These are phyloP conservation scores for Drosophila neutralis DNA, from an alignment of 2,888 invertebrate genomes.

Conservation along the genomic window DNA sequence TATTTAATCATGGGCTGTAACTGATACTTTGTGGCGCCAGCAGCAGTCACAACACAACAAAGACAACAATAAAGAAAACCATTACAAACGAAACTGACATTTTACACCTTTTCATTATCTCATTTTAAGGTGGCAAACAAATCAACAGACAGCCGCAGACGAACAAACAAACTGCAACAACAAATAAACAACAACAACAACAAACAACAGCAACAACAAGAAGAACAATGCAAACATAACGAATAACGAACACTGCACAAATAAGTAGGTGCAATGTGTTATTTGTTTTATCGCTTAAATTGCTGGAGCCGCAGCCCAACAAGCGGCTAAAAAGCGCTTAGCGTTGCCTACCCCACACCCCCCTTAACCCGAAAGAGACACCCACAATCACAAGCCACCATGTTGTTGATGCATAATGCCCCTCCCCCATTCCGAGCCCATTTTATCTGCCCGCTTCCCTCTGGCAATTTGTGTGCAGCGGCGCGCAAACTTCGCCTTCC, in stretches of 20 bases:
- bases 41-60: constrained; percentile 51
- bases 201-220: constrained; percentile 34
- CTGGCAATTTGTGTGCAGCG: constrained; percentile 66
- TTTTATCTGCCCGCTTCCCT: neutral
- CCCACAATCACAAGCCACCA: constrained; percentile 27
- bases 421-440: neutral
- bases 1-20: neutral
- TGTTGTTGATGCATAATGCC: constrained; percentile 13
- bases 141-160: constrained; percentile 53
- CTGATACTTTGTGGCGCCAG: constrained; percentile 33
- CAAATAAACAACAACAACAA: constrained; percentile 1
- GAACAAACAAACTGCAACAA: constrained; percentile 48
- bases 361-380: constrained; percentile 3
- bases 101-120: constrained; percentile 80
- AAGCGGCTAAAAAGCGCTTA: constrained; percentile 79
- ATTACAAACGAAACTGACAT: constrained; percentile 74
- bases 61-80: constrained; percentile 31
- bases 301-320: constrained; percentile 62
- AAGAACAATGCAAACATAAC: constrained; percentile 48
- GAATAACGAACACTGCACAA: constrained; percentile 54
- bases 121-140: constrained; percentile 58
- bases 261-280: constrained; percentile 79
- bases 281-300: constrained; percentile 79
- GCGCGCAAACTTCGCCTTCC: constrained; percentile 59
- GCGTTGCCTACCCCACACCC: constrained; percentile 43